phyloP scores from a whole-genome alignment of 1,140 invertebrate genomes.

The Lepidurus packardi region DNA sequence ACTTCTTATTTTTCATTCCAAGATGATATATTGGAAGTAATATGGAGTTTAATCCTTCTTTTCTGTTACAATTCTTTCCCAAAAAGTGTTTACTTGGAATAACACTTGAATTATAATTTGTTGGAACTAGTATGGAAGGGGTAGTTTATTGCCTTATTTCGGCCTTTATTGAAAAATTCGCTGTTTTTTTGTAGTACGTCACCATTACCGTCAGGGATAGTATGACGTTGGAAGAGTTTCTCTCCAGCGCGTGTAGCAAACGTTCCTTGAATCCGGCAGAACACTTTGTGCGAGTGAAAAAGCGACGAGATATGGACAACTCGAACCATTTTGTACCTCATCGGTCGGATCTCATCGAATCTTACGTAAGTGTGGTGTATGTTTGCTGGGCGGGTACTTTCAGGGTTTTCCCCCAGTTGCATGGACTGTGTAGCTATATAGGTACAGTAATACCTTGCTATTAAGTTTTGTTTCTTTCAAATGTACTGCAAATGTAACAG shows the following conservation, averaged over 20 bases:
- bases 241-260: constrained; percentile 81
- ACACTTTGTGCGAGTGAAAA: constrained; percentile 91
- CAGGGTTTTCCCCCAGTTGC: no score
- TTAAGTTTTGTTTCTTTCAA: no score
- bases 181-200: constrained; percentile 54
- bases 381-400: neutral
- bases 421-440: no score
- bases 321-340: constrained; percentile 93
- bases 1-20: no score
- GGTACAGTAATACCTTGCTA: no score
- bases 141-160: neutral
- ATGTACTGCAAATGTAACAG: no score
- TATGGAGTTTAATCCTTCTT: constrained; percentile 21
- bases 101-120: neutral
- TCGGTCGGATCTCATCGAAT: constrained; percentile 85
- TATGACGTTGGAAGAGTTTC: constrained; percentile 92
- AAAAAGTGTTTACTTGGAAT: neutral
- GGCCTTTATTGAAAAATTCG: constrained; percentile 31
- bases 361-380: constrained; percentile 69
- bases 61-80: constrained; percentile 32
- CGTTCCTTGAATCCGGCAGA: constrained; percentile 87
- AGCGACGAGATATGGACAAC: constrained; percentile 88
- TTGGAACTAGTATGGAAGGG: constrained; percentile 25
- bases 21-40: no score
- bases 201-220: constrained; percentile 77